Conservation (phyloP, 2,888 invertebrate species). For the Ormyrus thymus region DNA sequence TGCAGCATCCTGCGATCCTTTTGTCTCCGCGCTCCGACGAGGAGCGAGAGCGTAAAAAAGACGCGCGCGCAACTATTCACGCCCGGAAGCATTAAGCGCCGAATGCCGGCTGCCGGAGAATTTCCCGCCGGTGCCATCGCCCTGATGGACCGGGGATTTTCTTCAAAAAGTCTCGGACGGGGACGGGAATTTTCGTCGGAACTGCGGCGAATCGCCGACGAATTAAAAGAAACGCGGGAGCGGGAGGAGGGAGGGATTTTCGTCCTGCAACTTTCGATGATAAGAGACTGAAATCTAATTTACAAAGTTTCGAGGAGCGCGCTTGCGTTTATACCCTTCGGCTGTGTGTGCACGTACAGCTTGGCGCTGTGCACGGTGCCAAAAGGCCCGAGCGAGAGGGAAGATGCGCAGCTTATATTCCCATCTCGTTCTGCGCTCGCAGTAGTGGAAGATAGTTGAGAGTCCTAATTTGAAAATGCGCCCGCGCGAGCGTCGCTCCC, state of each 20-base stretch:
- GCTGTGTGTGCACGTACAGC: too few species aligned
- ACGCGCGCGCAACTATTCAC: neutral
- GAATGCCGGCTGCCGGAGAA: neutral
- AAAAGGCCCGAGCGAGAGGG: neutral
- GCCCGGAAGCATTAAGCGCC: neutral
- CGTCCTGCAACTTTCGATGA: too few species aligned
- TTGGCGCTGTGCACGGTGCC: too few species aligned
- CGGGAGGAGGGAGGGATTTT: too few species aligned
- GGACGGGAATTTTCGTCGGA: too few species aligned
- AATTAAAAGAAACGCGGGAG: neutral
- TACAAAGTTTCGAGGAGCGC: too few species aligned
- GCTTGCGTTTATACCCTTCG: too few species aligned
- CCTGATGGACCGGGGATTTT: neutral
- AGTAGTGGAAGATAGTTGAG: neutral
- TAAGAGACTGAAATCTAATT: too few species aligned
- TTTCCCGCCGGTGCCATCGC: neutral
- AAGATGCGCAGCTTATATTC: slow-evolving; percentile 22
- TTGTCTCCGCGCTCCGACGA: slow-evolving; percentile 8
- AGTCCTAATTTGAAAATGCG: slow-evolving; percentile 51
- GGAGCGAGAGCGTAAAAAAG: neutral
- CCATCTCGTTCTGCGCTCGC: neutral
- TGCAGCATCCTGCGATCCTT: neutral
- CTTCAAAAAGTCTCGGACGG: neutral
- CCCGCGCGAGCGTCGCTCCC: slow-evolving; percentile 23
- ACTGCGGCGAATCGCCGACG: too few species aligned